Evolutionary conservation across 2,888 invertebrate species (phyloP), one percentile per base, ranked within the genome.

Genomic region (Acheta domesticus): DNA sequence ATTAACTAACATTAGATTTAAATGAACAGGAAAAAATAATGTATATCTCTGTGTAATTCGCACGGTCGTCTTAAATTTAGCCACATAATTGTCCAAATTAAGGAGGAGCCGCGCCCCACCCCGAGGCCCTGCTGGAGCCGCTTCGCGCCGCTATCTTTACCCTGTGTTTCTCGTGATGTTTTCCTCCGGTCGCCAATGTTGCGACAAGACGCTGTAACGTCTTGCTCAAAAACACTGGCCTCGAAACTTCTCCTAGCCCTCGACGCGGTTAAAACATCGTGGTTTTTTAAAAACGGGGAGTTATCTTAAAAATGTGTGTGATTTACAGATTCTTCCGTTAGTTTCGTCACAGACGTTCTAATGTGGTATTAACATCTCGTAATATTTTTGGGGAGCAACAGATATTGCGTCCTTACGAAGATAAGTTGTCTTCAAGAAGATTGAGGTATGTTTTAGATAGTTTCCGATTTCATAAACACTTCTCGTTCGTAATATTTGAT

Each of bases 1-100:
- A 62, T 62, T 62, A 62, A 62, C 62, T 62, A 62, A 62, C 62
- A 62, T 62, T 62, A 62, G 62, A 62, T 62, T 62, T 62, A 62
- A 62, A 62, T 62, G 62, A 62, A 62, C 62, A 62, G 62, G 62
- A 62, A 62, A 62, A 62, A 62, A 36, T 36, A 62, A 62, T 62
- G 62, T 62, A 62, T 62, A 62, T 62, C 62, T 14, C 62, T 19
- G 62, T 62, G 62, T 62, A 62, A 62, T 62, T 62, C n/a, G 14
- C 62, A 62, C 62, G 62, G 62, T 19, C 62, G 62, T 62, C 62
- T 62, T 62, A 62, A 62, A 62, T 62, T 62, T 62, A 62, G 62
- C 62, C n/a, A 62, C 62, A 62, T 62, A 62, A 62, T 62, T 62
- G 62, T 62, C 62, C 62, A 62, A 62, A 62, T 62, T 62, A 62